A percentile compares a stretch with the other conserved stretches of the same genome.
Conservation (phyloP, 2,797 vertebrate species). For the Thripadectes ignobilis region DNA sequence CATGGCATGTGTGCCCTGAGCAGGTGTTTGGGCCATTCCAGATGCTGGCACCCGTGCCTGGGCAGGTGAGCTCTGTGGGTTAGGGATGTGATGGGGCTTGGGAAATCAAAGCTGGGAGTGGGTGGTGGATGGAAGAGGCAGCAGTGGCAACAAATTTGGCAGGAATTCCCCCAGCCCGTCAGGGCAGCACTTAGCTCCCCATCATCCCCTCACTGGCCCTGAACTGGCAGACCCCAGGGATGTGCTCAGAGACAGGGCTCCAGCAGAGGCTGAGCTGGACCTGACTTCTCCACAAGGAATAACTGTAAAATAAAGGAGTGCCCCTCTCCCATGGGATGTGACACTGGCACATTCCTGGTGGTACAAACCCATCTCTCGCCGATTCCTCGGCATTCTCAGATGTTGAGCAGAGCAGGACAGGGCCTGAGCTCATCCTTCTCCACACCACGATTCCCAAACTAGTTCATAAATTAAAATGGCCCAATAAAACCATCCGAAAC, state of each 20-base stretch:
- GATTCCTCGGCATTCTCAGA: not conserved
- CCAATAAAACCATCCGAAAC: not conserved
- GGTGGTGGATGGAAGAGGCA: not conserved
- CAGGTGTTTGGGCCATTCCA: not conserved
- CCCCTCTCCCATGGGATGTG: rapidly evolving
- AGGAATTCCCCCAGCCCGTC: not conserved
- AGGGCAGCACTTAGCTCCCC: not conserved
- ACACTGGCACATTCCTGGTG: rapidly evolving
- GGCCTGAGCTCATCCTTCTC: rapidly evolving
- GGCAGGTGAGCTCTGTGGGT: not conserved
- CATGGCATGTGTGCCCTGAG: rapidly evolving
- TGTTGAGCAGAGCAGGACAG: not conserved
- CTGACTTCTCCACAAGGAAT: not conserved
- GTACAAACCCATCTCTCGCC: not conserved
- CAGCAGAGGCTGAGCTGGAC: not conserved
- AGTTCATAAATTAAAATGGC: not conserved
- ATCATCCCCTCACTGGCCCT: not conserved
- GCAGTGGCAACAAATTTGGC: rapidly evolving
- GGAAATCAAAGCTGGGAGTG: not conserved
- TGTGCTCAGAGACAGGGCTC: not conserved
- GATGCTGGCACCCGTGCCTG: not conserved
- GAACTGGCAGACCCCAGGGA: not conserved
- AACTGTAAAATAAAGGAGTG: not conserved
- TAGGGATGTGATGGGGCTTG: rapidly evolving
- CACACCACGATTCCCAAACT: rapidly evolving